These are phyloP conservation scores for Danionella dracula DNA, from an alignment of 2,797 vertebrate genomes.

Conservation along the genomic window DNA sequence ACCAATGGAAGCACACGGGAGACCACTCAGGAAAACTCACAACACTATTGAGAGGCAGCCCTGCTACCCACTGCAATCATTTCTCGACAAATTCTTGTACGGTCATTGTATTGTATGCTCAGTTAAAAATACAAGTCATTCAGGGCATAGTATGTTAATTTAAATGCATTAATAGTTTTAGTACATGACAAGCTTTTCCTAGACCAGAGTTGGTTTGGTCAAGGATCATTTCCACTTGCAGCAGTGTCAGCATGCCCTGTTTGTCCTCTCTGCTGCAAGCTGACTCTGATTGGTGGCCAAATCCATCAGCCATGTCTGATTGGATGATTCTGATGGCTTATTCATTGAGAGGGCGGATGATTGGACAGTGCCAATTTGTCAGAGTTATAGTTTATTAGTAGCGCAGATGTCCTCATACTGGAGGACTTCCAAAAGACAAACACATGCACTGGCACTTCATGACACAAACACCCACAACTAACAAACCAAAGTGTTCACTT, in stretches of 20 bases:
- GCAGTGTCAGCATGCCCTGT: slow-evolving; percentile 57
- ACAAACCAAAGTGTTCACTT: background rate
- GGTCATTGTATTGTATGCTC: no score
- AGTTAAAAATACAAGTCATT: no score
- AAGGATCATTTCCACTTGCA: slow-evolving; percentile 23
- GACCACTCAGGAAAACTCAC: no score
- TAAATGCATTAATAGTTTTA: slow-evolving; percentile 25
- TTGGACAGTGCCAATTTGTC: slow-evolving; percentile 71
- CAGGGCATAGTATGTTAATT: no score
- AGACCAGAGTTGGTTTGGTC: slow-evolving; percentile 5
- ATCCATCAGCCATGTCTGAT: slow-evolving; percentile 63
- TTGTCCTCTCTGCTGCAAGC: slow-evolving; percentile 54
- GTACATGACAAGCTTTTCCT: slow-evolving; percentile 18
- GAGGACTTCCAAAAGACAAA: slow-evolving; percentile 53
- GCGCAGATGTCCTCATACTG: slow-evolving; percentile 70
- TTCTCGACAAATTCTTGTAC: no score
- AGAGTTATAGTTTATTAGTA: slow-evolving; percentile 74
- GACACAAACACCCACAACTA: slow-evolving; percentile 15
- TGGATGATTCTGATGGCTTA: slow-evolving; percentile 59
- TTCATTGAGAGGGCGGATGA: slow-evolving; percentile 57
- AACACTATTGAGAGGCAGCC: no score
- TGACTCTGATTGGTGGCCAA: slow-evolving; percentile 35
- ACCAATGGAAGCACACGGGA: no score
- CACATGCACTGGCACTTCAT: slow-evolving; percentile 44
- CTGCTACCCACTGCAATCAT: no score